Percentiles rank a stretch among this genome's conserved stretches.
Evolutionary conservation across 2,113 vertebrate species (phyloP).

Genomic region (pig (Sus scrofa)): T2T-Sscrofa CM000820.6:104717001-104717500

Average conservation of each 20-base stretch:
- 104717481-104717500: neutral
- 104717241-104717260: neutral
- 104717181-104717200: neutral
- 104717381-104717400: neutral
- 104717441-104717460: neutral
- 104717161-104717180: neutral
- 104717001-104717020: neutral
- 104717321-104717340: neutral
- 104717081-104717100: neutral
- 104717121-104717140: neutral
- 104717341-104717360: neutral
- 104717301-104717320: neutral
- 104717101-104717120: neutral
- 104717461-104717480: neutral
- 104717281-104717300: neutral
- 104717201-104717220: neutral
- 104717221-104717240: neutral
- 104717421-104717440: neutral
- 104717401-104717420: neutral
- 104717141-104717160: neutral
- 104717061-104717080: neutral
- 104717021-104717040: neutral
- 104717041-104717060: neutral
- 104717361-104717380: neutral
- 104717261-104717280: neutral